Conservation (phyloP, 2,888 invertebrate genomes). For the Agrotis clavis region DNA sequence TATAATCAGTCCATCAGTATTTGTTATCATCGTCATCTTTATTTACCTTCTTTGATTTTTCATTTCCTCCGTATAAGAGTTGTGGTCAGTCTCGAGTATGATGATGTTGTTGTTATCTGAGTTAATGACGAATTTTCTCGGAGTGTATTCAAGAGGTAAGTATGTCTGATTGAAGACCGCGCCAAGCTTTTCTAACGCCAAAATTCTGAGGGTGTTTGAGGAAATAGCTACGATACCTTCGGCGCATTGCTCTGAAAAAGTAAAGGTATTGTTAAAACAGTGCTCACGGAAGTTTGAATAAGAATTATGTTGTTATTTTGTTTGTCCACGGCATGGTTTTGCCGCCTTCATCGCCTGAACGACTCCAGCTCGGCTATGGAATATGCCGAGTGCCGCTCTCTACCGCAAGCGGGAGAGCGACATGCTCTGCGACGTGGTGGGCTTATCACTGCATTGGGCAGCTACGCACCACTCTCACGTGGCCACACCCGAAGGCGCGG, state of each 20-base stretch:
- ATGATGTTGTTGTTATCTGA: conserved; percentile 97
- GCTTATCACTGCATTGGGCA: conserved; percentile 88
- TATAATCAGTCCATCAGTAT: not conserved
- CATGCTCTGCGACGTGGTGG: conserved; percentile 93
- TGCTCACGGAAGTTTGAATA: not conserved
- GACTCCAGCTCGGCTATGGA: conserved; percentile 94
- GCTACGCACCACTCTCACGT: conserved; percentile 87
- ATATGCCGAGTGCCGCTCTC: conserved; percentile 93
- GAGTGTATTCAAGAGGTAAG: conserved; percentile 98
- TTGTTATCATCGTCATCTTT: not conserved
- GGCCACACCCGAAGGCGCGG: conserved; percentile 76
- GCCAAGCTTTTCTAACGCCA: conserved; percentile 99
- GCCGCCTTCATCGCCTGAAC: conserved; percentile 92
- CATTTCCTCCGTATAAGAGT: conserved; percentile 99
- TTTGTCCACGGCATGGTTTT: conserved; percentile 94
- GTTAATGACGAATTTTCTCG: conserved; percentile 98
- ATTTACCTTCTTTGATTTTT: conserved; percentile 95
- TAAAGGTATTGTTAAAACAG: conserved; percentile 54
- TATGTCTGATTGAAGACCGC: conserved; percentile 99
- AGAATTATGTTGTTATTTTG: conserved; percentile 9
- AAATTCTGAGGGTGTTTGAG: conserved; percentile 98
- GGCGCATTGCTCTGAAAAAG: conserved; percentile 96
- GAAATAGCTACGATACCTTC: conserved; percentile 99
- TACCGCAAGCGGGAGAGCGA: conserved; percentile 87
- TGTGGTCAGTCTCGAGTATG: conserved; percentile 99